Evolutionary conservation across 2,888 invertebrate genomes (phyloP), one percentile per base, ranked within the genome.

Genomic region (Lasioglossum morio): DNA sequence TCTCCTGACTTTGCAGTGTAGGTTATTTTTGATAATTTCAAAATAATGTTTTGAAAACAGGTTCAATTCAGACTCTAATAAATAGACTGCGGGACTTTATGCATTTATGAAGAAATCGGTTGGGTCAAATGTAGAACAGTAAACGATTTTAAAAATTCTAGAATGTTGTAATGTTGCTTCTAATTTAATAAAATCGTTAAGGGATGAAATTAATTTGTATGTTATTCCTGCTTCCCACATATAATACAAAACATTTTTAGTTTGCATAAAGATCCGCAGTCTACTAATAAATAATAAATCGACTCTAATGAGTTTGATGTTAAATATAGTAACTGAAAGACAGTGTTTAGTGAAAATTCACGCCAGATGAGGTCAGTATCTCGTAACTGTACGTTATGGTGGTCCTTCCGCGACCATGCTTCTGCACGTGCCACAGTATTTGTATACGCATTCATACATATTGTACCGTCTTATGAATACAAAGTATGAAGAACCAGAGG

Each of bases 401-500:
- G 34, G 5, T 69, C 34, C 30, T 69, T 34, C 34, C 66, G 34
- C 23, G 23, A 69, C 23, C 30, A 69, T 23, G 66, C 10, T 34
- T 23, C 4, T 69, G 34, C 34, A 69, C 66, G 34, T 69, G 34
- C 23, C 34, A 23, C 10, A 23, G 8, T 69, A 34, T 69, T 34
- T 69, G 66, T 34, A 69, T 69, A 69, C 66, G 30, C 63, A 63
- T 63, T 69, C 66, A 69, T 34, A 69, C 30, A 34, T 69, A 69
- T 69, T 69, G 66, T 23, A 34, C 34, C 66, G 23, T 69, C 66
- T 69, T 69, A 37, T 37, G 66, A 69, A 69, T 34, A 69, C 23
- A 69, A 34, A 69, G 40, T 70, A 70, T 40, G 70, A 70, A 70
- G 70, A 37, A 70, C 40, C 23, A n/a, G 40, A 40, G 70, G n/a